A percentile compares a stretch with the other conserved stretches of the same genome.
Conservation (phyloP, 2,888 invertebrate genomes). For the Chaetogeoica ovagalla region DNA sequence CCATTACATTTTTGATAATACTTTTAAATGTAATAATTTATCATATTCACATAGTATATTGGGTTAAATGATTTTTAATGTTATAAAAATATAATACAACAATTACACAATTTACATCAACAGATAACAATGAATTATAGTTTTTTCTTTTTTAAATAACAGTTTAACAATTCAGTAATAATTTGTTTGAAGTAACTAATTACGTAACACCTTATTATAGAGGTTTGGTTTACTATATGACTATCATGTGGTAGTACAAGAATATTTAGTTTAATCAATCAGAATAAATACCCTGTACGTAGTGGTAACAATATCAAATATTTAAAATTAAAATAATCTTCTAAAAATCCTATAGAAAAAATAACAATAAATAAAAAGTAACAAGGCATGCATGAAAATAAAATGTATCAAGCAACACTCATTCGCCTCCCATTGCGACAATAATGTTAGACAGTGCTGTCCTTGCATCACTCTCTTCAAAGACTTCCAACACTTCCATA, state of each 20-base stretch:
- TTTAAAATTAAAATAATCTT: constrained; percentile 16
- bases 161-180: constrained; percentile 22
- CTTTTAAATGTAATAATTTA: neutral
- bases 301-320: constrained; percentile 25
- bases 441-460: constrained; percentile 85
- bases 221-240: neutral
- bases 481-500: constrained; percentile 72
- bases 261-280: constrained; percentile 16
- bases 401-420: neutral
- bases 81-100: constrained; percentile 22
- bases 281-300: constrained; percentile 39
- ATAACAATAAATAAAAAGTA: constrained; percentile 12
- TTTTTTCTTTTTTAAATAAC: constrained; percentile 3
- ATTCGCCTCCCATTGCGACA: constrained; percentile 71
- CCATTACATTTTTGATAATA: no score
- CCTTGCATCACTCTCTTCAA: constrained; percentile 80
- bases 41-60: neutral
- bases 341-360: neutral
- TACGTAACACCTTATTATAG: neutral
- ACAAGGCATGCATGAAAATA: no score
- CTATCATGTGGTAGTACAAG: neutral
- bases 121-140: neutral
- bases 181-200: constrained; percentile 7
- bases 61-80: neutral
- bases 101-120: neutral